Evolutionary conservation across 2,888 invertebrate genomes (phyloP).

Genomic region (Drosophila mayaguana): DNA sequence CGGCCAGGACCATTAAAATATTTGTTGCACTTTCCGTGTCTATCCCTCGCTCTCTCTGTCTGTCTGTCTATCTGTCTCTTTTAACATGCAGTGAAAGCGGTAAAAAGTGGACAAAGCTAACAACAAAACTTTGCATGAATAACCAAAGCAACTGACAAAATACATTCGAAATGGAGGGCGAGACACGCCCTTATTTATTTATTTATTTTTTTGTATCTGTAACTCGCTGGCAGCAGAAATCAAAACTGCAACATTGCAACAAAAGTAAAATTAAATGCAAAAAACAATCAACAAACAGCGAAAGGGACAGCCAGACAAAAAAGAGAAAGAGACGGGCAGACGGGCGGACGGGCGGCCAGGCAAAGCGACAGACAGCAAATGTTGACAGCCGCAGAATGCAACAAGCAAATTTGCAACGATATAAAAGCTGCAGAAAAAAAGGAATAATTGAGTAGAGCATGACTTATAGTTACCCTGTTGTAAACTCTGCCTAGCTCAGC

Average conservation of each 20-base stretch:
- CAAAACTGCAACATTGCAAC: slow-evolving; percentile 68
- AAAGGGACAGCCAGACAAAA: slow-evolving; percentile 11
- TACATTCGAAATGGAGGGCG: slow-evolving; percentile 32
- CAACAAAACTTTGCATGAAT: slow-evolving; percentile 66
- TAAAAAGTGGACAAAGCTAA: slow-evolving; percentile 41
- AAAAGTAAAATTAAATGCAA: slow-evolving; percentile 74
- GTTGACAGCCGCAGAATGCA: slow-evolving; percentile 62
- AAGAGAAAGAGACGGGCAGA: slow-evolving; percentile 1
- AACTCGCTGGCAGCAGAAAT: slow-evolving; percentile 56
- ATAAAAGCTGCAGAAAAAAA: slow-evolving; percentile 11
- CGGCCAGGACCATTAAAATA: slow-evolving; percentile 38
- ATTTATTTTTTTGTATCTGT: slow-evolving; percentile 18
- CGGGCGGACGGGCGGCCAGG: not conserved
- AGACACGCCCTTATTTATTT: slow-evolving; percentile 58
- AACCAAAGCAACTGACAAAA: slow-evolving; percentile 50
- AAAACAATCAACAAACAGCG: slow-evolving; percentile 60
- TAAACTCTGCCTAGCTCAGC: too few species aligned
- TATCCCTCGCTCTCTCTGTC: not conserved
- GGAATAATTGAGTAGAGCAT: not conserved
- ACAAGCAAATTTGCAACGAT: slow-evolving; percentile 44
- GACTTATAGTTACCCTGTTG: slow-evolving; percentile 16
- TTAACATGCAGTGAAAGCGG: slow-evolving; percentile 65
- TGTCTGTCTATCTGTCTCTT: slow-evolving; percentile 8
- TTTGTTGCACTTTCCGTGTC: slow-evolving; percentile 47
- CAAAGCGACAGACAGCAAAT: slow-evolving; percentile 35